These are phyloP conservation scores for Cynaeus angustus DNA, from an alignment of 2,888 invertebrate species.

Conservation along the genomic window DNA sequence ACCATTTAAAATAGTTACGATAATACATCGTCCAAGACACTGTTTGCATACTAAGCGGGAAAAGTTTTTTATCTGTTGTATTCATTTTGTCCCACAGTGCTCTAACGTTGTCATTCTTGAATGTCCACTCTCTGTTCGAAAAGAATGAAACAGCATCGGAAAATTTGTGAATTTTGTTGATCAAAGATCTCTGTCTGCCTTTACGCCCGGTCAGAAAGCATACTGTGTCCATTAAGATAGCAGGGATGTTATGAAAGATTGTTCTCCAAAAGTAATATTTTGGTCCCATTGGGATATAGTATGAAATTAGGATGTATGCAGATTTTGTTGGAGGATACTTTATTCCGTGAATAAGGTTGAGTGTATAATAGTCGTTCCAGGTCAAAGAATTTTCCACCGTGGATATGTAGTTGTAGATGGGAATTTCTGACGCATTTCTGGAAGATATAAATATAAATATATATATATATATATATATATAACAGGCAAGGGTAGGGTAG, in stretches of 20 bases:
- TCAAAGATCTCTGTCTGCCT: neutral
- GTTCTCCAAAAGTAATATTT: neutral
- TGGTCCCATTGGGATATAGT: neutral
- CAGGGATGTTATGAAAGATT: neutral
- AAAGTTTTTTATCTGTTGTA: slow-evolving; percentile 74
- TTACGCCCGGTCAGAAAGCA: neutral
- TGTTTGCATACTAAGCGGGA: slow-evolving; percentile 79
- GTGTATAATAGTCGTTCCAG: slow-evolving; percentile 81
- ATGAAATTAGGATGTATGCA: slow-evolving; percentile 71
- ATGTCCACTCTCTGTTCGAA: slow-evolving; percentile 79
- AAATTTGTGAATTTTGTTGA: neutral
- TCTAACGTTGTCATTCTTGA: slow-evolving; percentile 76
- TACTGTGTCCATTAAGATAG: neutral
- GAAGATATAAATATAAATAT: neutral
- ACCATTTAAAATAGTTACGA: slow-evolving; percentile 80
- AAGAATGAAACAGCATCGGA: neutral
- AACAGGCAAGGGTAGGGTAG: too few relatives aligned
- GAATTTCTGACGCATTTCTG: slow-evolving; percentile 50
- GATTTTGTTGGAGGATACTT: slow-evolving; percentile 73
- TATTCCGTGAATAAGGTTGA: slow-evolving; percentile 73
- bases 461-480: too few relatives aligned
- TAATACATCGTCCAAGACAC: slow-evolving; percentile 86
- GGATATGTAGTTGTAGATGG: slow-evolving; percentile 91
- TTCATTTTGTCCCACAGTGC: slow-evolving; percentile 75
- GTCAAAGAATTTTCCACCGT: slow-evolving; percentile 85